These are phyloP conservation scores for Dichetophora obliterata DNA, from an alignment of 2,888 invertebrate genomes.

Conservation along the genomic window DNA sequence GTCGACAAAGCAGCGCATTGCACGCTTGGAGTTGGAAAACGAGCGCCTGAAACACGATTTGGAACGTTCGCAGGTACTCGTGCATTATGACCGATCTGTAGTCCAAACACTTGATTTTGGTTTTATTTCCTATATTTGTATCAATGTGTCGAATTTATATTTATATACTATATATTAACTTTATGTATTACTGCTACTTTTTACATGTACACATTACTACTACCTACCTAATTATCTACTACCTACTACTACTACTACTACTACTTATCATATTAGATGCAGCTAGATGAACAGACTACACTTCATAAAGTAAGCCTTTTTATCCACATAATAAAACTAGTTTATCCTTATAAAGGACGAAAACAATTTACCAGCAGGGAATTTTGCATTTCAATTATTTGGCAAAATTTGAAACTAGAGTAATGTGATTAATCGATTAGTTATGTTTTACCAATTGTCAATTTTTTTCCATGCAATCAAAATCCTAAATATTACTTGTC, in stretches of 20 bases:
- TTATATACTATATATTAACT: too few relatives aligned
- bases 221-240: slow-evolving; percentile 46
- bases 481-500: too few relatives aligned
- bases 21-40: slow-evolving; percentile 89
- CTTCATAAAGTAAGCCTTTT: slow-evolving; percentile 66
- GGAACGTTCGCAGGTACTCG: slow-evolving; percentile 80
- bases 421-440: neutral
- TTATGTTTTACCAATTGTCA: too few relatives aligned
- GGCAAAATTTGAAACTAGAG: slow-evolving; percentile 16
- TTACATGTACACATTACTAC: slow-evolving; percentile 52
- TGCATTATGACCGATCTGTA: slow-evolving; percentile 67
- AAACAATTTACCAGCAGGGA: slow-evolving; percentile 51
- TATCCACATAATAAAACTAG: slow-evolving; percentile 44
- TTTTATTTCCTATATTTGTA: slow-evolving; percentile 33
- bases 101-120: neutral
- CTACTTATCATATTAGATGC: slow-evolving; percentile 61
- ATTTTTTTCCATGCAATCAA: too few relatives aligned
- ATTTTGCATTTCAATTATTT: slow-evolving; percentile 36
- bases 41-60: slow-evolving; percentile 88
- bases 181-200: slow-evolving; percentile 46
- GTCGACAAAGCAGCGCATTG: slow-evolving; percentile 77
- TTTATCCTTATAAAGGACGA: slow-evolving; percentile 11
- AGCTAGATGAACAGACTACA: slow-evolving; percentile 68
- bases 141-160: slow-evolving; percentile 23
- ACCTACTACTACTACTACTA: slow-evolving; percentile 51